Base-by-base conservation (phyloP, 2,113 vertebrate genomes). In the Pseudorectes ferrugineus region DNA sequence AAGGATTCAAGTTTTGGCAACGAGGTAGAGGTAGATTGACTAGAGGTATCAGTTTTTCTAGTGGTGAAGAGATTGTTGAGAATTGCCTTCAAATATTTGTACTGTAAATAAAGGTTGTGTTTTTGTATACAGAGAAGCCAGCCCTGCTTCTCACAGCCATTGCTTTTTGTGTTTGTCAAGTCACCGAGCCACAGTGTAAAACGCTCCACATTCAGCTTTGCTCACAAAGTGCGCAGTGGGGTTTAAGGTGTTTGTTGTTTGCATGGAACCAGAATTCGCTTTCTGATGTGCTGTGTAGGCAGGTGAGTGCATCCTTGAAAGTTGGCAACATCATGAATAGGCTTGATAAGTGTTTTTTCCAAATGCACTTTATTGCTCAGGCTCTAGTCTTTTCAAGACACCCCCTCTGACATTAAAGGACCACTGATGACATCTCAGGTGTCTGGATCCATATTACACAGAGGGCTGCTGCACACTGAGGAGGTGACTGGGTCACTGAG, bases 31-130 rank as follows among this genome's bases (percentile, higher is more conserved):
- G 42, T 42, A 42, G 42, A 42, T 42, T 45, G 23, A 49, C 71
- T 92, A 93, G 77, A 77, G 71, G 68, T 96, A 92, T 88, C 76
- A 85, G 6, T 84, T 94, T 96, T 95, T 95, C 59, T 88, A 91
- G 35, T 63, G 48, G 55, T 97, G 88, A 96, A 93, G 61, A 75
- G 75, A 65, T 82, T 89, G 75, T 89, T 95, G 73, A 66, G 85
- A 92, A 90, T 79, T 93, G 86, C 92, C 94, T 95, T 92, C 75
- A 96, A 87, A 96, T 97, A 96, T 93, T 95, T 95, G 48, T 84
- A 36, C 58, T 73, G 68, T 88, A 92, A 94, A 90, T 88, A 84
- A 62, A 91, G 86, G 67, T 88, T 81, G 22, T 61, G 20, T 1
- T 89, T 93, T 80, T 80, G 22, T 49, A 52, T n/a, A 26, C 63